Evolutionary conservation across 2,113 vertebrate species (phyloP).

Genomic region (Pseudonaja textilis): DNA sequence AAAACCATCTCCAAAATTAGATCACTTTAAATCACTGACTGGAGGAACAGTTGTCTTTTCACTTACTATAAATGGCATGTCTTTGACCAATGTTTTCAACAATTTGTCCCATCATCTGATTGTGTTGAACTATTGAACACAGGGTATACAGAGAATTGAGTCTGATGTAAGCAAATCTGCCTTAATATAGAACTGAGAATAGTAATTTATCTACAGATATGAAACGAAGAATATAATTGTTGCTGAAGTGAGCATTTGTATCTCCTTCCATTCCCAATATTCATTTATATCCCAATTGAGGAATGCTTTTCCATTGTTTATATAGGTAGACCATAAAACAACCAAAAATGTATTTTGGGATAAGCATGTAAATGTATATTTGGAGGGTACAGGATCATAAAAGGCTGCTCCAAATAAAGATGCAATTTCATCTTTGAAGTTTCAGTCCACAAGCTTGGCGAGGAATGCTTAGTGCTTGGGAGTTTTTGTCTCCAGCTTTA

Average conservation of each 20-base stretch:
- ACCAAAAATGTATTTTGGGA: background rate
- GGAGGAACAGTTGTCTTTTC: constrained; percentile 57
- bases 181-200: constrained; percentile 3
- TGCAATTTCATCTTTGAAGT: constrained; percentile 12
- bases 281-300: background rate
- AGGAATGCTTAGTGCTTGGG: constrained; percentile 23
- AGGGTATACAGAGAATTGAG: background rate
- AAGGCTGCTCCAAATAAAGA: constrained; percentile 21
- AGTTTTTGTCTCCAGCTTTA: constrained; percentile 34
- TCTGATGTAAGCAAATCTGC: constrained; percentile 22
- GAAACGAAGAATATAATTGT: background rate
- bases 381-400: background rate
- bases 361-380: background rate
- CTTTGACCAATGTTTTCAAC: constrained; percentile 41
- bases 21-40: constrained; percentile 47
- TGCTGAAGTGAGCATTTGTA: too few species aligned
- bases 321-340: background rate
- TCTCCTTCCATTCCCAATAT: background rate
- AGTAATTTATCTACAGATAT: constrained; percentile 10
- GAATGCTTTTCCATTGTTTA: background rate
- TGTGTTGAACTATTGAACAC: constrained; percentile 18
- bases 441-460: constrained; percentile 20
- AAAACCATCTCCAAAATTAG: constrained; percentile 52
- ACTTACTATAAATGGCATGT: constrained; percentile 30
- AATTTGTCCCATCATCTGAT: background rate